Conservation (phyloP, 1,140 invertebrate genomes). For the Octopus bimaculoides region DNA sequence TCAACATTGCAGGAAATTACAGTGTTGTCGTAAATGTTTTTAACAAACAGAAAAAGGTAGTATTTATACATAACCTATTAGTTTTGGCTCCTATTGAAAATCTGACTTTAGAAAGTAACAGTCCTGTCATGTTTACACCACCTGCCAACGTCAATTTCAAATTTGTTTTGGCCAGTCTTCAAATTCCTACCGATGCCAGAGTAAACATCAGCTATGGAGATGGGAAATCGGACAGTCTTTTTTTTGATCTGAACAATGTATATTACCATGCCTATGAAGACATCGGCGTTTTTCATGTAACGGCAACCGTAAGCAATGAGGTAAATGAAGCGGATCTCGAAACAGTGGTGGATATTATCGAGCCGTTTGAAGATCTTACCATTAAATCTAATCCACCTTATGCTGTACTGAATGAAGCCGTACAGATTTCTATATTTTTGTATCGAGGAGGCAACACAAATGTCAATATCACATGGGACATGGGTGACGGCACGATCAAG, state of each 20-base stretch:
- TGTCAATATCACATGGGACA: slow-evolving; percentile 30
- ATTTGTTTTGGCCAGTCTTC: slow-evolving; percentile 22
- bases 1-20: slow-evolving; percentile 32
- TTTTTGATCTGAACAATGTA: slow-evolving; percentile 20
- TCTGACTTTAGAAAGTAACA: slow-evolving; percentile 25
- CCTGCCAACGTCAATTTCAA: slow-evolving; percentile 29
- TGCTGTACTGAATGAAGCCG: slow-evolving; percentile 25
- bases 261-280: slow-evolving; percentile 29
- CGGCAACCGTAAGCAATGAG: slow-evolving; percentile 32
- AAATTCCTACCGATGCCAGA: slow-evolving; percentile 26
- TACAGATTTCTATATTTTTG: slow-evolving; percentile 28
- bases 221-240: neutral
- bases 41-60: slow-evolving; percentile 37
- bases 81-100: slow-evolving; percentile 34
- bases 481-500: slow-evolving; percentile 24
- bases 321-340: slow-evolving; percentile 25
- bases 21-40: slow-evolving; percentile 33
- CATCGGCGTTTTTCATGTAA: slow-evolving; percentile 25
- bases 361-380: slow-evolving; percentile 27
- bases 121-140: slow-evolving; percentile 31
- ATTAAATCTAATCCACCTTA: slow-evolving; percentile 26
- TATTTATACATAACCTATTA: slow-evolving; percentile 22
- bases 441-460: slow-evolving; percentile 28
- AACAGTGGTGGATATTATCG: slow-evolving; percentile 26
- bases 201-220: slow-evolving; percentile 35